Percentiles rank a stretch among this genome's conserved stretches.
Conservation (phyloP, 2,888 invertebrate genomes). For the Aromia moschata region DNA sequence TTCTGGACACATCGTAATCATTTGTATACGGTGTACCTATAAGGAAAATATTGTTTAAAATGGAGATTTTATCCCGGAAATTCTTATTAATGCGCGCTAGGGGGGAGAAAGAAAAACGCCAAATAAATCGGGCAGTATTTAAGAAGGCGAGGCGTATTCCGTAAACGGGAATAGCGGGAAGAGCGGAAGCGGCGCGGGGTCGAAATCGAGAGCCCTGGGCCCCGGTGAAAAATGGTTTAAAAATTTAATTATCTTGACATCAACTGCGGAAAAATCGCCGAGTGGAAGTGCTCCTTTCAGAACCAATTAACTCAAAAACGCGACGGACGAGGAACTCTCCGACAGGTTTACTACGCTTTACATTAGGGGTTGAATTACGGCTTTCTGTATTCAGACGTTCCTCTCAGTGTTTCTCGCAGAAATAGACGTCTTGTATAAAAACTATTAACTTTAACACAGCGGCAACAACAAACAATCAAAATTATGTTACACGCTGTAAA, state of each 20-base stretch:
- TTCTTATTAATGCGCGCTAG: neutral
- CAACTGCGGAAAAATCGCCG: slow-evolving; percentile 59
- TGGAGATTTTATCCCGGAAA: no score
- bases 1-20: no score
- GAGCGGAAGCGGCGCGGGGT: slow-evolving; percentile 26
- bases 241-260: slow-evolving; percentile 61
- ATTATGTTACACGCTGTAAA: no score
- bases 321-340: slow-evolving; percentile 15
- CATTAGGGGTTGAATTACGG: slow-evolving; percentile 5
- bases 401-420: no score
- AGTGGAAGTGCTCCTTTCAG: slow-evolving; percentile 60
- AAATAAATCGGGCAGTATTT: neutral
- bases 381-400: no score
- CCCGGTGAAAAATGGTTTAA: slow-evolving; percentile 57
- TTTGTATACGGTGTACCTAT: no score
- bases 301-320: slow-evolving; percentile 59
- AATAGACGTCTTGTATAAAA: no score
- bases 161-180: slow-evolving; percentile 33
- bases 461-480: no score
- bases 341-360: slow-evolving; percentile 11
- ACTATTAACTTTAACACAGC: no score
- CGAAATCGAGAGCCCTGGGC: slow-evolving; percentile 15
- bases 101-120: neutral
- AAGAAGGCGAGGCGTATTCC: slow-evolving; percentile 25
- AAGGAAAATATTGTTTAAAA: no score